Conservation (phyloP, 1,140 invertebrate genomes). For the Ephestia elutella region DNA sequence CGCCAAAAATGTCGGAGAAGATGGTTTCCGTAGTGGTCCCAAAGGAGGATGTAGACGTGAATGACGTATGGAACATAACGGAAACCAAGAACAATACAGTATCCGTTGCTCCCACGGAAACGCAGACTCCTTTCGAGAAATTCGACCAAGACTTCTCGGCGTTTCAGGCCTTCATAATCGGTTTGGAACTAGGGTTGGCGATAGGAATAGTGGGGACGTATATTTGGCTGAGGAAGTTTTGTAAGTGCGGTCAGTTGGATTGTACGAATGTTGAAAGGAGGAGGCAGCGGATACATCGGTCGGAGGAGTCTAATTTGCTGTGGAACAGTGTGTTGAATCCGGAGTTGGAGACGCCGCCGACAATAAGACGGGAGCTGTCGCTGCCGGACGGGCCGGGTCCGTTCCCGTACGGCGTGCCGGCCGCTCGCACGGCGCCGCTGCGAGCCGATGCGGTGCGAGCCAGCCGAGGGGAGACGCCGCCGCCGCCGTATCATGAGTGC, state of each 20-base stretch:
- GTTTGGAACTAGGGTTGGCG: conserved; percentile 59
- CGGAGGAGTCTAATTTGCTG: conserved; percentile 55
- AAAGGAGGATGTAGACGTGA: conserved; percentile 42
- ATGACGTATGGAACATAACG: conserved; percentile 62
- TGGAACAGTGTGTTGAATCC: conserved; percentile 52
- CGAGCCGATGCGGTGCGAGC: conserved; percentile 39
- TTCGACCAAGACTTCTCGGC: conserved; percentile 64
- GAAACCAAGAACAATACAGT: conserved; percentile 25
- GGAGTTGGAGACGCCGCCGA: conserved; percentile 60
- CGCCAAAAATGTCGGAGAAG: conserved; percentile 63
- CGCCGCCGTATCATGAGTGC: conserved; percentile 62
- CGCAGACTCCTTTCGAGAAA: conserved; percentile 51
- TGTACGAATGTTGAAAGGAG: conserved; percentile 31
- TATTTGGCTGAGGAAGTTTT: conserved; percentile 56
- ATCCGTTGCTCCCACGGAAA: conserved; percentile 17
- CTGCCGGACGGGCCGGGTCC: conserved; percentile 37
- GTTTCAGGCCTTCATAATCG: conserved; percentile 59
- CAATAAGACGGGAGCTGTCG: conserved; percentile 46
- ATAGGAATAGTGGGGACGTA: conserved; percentile 63
- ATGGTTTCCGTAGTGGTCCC: conserved; percentile 50
- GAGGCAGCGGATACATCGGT: conserved; percentile 35
- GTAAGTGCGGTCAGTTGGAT: conserved; percentile 40
- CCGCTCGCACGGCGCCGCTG: conserved; percentile 21
- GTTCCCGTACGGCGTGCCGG: conserved; percentile 32
- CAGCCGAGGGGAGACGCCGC: conserved; percentile 53